Conservation (phyloP, 2,797 vertebrate genomes). For the Rhincodon typus region DNA sequence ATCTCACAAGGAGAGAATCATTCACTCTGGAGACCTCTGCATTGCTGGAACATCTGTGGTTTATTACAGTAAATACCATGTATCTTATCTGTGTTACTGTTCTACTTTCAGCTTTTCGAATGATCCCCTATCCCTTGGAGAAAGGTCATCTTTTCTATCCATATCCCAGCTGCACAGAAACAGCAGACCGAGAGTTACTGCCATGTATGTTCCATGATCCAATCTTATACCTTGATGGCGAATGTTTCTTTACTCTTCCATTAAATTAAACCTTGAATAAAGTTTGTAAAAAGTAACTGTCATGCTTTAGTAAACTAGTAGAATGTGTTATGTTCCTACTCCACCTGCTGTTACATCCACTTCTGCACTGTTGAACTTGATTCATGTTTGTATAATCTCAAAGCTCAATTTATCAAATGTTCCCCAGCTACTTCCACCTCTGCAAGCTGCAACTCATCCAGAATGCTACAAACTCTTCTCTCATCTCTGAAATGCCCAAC, state of each 20-base stretch:
- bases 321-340: not conserved
- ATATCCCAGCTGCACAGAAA: conserved; percentile 96
- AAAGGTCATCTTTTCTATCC: conserved; percentile 98
- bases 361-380: not conserved
- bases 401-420: not conserved
- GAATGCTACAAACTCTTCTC: not conserved
- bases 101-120: conserved; percentile 78
- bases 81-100: conserved; percentile 35
- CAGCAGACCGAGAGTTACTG: conserved; percentile 90
- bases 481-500: not conserved
- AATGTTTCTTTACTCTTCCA: not conserved
- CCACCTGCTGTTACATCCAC: not conserved
- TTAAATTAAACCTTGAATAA: not conserved
- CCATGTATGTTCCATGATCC: conserved; percentile 72
- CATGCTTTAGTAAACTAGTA: conserved; percentile 4
- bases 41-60: conserved; percentile 23
- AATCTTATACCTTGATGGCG: not conserved
- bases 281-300: not conserved
- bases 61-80: conserved; percentile 9
- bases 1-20: conserved; percentile 9
- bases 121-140: conserved; percentile 94
- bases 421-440: not conserved
- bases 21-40: not conserved
- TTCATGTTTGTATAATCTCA: not conserved
- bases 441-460: not conserved